Evolutionary conservation across 2,888 invertebrate genomes (phyloP).

Genomic region (Lasioglossum malachurum): DNA sequence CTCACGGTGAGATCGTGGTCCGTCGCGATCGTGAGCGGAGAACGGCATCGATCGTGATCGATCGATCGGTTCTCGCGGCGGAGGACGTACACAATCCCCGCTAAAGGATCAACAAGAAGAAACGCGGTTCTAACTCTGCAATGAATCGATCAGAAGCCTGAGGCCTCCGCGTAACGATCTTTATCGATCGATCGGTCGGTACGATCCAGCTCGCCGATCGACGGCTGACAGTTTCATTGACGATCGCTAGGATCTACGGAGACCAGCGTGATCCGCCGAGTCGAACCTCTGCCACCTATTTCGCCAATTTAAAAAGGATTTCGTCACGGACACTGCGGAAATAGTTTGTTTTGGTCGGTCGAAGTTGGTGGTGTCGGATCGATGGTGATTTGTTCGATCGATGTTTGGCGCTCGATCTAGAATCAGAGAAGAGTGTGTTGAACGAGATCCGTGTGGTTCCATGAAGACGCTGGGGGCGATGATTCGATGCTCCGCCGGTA

Average conservation of each 20-base stretch:
- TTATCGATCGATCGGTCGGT: constrained; percentile 22
- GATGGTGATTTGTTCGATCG: too few relatives aligned
- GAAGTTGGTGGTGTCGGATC: not conserved
- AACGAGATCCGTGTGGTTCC: not conserved
- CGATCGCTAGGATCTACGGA: constrained; percentile 16
- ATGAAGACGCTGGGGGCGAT: constrained; percentile 26
- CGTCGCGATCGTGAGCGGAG: constrained; percentile 50
- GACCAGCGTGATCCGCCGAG: constrained; percentile 12
- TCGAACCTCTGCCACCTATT: not conserved
- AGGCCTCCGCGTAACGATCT: not conserved
- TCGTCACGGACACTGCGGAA: too few relatives aligned
- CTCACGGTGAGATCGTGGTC: constrained; percentile 67
- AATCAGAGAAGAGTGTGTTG: not conserved
- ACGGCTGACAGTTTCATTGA: constrained; percentile 5
- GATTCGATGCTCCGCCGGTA: constrained; percentile 14
- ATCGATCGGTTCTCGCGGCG: constrained; percentile 61
- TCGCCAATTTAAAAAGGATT: not conserved
- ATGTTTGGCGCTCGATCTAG: not conserved
- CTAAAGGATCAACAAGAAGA: not conserved
- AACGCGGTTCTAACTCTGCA: not conserved
- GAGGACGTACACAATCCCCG: not conserved
- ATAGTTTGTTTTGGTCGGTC: not conserved
- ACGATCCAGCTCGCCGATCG: constrained; percentile 1
- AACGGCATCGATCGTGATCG: constrained; percentile 60
- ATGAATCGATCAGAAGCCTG: not conserved